A percentile compares a stretch with the other conserved stretches of the same genome.
These are phyloP conservation scores for Calcarius lapponicus DNA, from an alignment of 2,797 vertebrate species.

Conservation along the genomic window DNA sequence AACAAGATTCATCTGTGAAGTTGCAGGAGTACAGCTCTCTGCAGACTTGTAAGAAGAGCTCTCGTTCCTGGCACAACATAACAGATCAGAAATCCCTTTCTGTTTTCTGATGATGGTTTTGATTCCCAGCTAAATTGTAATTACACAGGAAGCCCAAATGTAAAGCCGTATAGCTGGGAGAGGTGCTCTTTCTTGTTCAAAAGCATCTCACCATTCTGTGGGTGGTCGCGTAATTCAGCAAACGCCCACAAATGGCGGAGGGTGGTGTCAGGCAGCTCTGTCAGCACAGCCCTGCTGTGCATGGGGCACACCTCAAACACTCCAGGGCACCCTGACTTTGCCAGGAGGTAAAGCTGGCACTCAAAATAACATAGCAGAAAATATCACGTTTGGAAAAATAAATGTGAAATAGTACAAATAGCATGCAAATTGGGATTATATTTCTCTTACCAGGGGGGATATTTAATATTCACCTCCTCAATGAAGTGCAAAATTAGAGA, in stretches of 20 bases:
- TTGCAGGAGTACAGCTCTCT: background rate
- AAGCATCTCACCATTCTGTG: conserved; percentile 23
- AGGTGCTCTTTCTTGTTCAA: conserved; percentile 41
- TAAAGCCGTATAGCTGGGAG: conserved; percentile 20
- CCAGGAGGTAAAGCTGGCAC: background rate
- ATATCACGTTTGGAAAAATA: background rate
- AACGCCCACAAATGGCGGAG: background rate
- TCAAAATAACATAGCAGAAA: background rate
- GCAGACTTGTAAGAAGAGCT: background rate
- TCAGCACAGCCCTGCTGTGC: background rate
- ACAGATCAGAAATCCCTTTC: conserved; percentile 28
- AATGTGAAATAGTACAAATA: background rate
- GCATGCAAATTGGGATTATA: background rate
- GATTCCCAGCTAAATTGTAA: conserved; percentile 35
- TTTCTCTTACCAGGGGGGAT: background rate
- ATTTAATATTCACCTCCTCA: conserved; percentile 1
- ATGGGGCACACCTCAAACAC: background rate
- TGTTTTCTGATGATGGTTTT: conserved; percentile 47
- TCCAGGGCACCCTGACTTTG: background rate
- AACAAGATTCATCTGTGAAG: background rate
- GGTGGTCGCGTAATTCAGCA: background rate
- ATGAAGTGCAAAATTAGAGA: background rate
- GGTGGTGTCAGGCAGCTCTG: background rate
- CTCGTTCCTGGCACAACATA: background rate
- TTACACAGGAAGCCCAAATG: conserved; percentile 46